Percentiles rank a stretch among this genome's conserved stretches.
phyloP scores from a whole-genome alignment of 2,888 invertebrate genomes.

The Plebejus melissa region DNA sequence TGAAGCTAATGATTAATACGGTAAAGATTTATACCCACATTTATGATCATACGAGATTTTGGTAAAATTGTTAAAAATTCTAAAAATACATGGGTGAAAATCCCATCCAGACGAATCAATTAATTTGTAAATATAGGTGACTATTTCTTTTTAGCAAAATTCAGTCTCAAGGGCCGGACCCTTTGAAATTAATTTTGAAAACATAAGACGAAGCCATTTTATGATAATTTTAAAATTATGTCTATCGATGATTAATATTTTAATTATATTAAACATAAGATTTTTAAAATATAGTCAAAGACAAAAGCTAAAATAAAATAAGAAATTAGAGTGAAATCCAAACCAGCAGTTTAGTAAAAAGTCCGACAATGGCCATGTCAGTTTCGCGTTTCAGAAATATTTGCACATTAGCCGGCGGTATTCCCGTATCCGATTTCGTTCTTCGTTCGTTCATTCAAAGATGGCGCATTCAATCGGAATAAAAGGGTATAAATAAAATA shows the following conservation, averaged over 20 bases:
- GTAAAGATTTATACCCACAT: neutral
- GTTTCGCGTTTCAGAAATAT: slow-evolving; percentile 49
- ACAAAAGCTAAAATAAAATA: slow-evolving; percentile 35
- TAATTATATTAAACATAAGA: neutral
- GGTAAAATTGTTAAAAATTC: too few species aligned
- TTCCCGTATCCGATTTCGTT: slow-evolving; percentile 47
- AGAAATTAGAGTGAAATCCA: slow-evolving; percentile 15
- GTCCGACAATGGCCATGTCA: slow-evolving; percentile 46
- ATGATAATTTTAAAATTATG: too few species aligned
- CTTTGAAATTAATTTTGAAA: too few species aligned
- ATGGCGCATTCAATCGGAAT: slow-evolving; percentile 41
- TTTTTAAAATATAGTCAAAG: neutral
- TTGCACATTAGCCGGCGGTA: slow-evolving; percentile 57
- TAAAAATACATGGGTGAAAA: too few species aligned
- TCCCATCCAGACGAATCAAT: too few species aligned
- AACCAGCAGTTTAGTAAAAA: slow-evolving; percentile 44
- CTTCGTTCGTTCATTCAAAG: slow-evolving; percentile 42
- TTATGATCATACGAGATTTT: neutral
- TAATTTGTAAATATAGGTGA: too few species aligned
- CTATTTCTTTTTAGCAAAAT: too few species aligned
- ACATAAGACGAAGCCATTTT: too few species aligned
- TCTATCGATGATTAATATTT: neutral
- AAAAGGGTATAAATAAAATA: slow-evolving; percentile 59
- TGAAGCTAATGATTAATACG: neutral
- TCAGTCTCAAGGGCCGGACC: too few species aligned